phyloP scores from a whole-genome alignment of 1,140 invertebrate genomes.

The Pseudomyrmex pallidus region DNA sequence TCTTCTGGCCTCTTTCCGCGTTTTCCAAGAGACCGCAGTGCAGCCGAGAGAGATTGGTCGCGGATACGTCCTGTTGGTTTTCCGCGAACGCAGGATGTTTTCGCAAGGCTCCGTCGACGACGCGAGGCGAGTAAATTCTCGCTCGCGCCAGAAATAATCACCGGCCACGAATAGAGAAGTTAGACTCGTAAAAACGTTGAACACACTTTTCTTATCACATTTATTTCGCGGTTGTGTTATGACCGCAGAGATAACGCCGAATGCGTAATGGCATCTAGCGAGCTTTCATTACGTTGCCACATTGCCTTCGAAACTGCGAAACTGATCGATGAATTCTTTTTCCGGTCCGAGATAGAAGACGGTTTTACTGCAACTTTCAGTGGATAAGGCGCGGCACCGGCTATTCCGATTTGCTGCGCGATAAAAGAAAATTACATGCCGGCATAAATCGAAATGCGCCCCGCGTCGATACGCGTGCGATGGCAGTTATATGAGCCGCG shows the following conservation, averaged over 20 bases:
- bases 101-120: constrained; percentile 65
- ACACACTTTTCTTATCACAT: constrained; percentile 70
- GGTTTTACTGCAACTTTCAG: constrained; percentile 39
- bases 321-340: constrained; percentile 40
- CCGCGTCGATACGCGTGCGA: constrained; percentile 18
- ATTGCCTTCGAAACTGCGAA: no score
- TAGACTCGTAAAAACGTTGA: constrained; percentile 75
- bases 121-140: constrained; percentile 20
- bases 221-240: constrained; percentile 69
- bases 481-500: constrained; percentile 29
- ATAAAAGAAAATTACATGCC: constrained; percentile 50
- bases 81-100: constrained; percentile 76
- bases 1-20: constrained; percentile 1
- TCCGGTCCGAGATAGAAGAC: background rate
- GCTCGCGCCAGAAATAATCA: constrained; percentile 77
- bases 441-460: constrained; percentile 51
- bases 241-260: constrained; percentile 58
- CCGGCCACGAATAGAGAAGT: constrained; percentile 54
- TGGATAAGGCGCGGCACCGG: constrained; percentile 22
- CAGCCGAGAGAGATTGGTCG: constrained; percentile 24
- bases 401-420: constrained; percentile 32
- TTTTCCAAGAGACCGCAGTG: background rate
- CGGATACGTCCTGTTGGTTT: constrained; percentile 67
- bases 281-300: no score
- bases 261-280: background rate